Base-by-base conservation (phyloP, 2,888 invertebrate genomes). In the Drosophila nr. medialis region DNA sequence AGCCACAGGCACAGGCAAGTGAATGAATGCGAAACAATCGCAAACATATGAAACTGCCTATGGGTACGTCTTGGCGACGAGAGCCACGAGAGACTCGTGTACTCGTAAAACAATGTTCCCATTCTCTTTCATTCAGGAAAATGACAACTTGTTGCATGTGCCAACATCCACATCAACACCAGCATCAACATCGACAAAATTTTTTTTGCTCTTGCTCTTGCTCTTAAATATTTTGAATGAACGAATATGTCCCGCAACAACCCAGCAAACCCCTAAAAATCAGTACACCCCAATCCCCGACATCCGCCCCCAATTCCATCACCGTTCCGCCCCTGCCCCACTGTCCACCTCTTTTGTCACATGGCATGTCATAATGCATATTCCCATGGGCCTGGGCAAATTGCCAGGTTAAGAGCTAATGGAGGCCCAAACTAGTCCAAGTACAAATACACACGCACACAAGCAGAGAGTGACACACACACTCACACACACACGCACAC, bases 401-500 rank as follows among this genome's bases (percentile, higher is more conserved):
- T 34, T 77, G 81, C 83, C 79, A 88, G 69, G 58, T 53, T 67
- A 50, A 70, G 56, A 65, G 69, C 72, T 66, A 81, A 83, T 84
- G 87, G 85, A 77, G 77, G 72, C 67, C 80, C 66, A 75, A 87
- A 87, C 80, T 87, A 72, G 82, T 81, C 79, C 82, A 81, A 81
- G 81, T 77, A 81, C 80, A 81, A 77, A 77, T 70, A 69, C 45
- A 69, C 55, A 72, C 54, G 53, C 51, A 54, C 27, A 27, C 32
- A 18, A 45, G 29, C 49, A 54, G 38, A 40, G 30, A 51, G 36
- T 42, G 11, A 29, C 24, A 49, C 24, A 50, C 10, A 34, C 50
- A 49, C 53, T 32, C 36, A 38, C 21, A 36, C 21, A 45, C 27
- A 32, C 49, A 18, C 42, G 5, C 49, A 38, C 32, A 34, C 49